A percentile compares a stretch with the other conserved stretches of the same genome.
These are phyloP conservation scores for Cercopithecus petaurista DNA, from an alignment of 2,797 vertebrate species.

Conservation along the genomic window DNA sequence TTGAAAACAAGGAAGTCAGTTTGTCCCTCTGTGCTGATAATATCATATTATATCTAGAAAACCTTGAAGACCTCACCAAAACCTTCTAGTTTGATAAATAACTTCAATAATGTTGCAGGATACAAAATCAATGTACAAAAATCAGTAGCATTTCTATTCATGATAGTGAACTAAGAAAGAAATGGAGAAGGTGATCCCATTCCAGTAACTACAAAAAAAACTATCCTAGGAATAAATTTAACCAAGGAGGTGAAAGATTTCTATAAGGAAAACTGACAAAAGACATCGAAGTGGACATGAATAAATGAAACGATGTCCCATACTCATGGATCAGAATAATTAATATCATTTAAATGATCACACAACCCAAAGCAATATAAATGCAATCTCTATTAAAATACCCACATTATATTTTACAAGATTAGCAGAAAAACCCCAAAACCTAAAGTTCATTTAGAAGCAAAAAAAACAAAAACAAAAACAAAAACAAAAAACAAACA, in stretches of 20 bases:
- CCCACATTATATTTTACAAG: background rate
- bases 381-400: background rate
- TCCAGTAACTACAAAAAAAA: background rate
- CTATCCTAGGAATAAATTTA: background rate
- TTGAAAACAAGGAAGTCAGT: background rate
- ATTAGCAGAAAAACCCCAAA: background rate
- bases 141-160: background rate
- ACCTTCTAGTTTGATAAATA: background rate
- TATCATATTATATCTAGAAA: background rate
- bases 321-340: background rate
- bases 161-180: background rate
- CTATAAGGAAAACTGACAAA: background rate
- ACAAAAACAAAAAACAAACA: background rate
- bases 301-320: background rate
- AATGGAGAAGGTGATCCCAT: background rate
- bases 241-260: background rate
- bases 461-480: background rate
- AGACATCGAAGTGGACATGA: background rate
- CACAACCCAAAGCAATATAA: background rate
- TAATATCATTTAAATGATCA: background rate
- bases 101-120: background rate
- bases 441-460: background rate
- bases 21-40: background rate
- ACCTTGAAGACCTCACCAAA: background rate
- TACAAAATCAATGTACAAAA: background rate